A percentile compares a stretch with the other conserved stretches of the same genome.
phyloP scores from a whole-genome alignment of 2,113 vertebrate species.

The Apistogramma diplotaenia region DNA sequence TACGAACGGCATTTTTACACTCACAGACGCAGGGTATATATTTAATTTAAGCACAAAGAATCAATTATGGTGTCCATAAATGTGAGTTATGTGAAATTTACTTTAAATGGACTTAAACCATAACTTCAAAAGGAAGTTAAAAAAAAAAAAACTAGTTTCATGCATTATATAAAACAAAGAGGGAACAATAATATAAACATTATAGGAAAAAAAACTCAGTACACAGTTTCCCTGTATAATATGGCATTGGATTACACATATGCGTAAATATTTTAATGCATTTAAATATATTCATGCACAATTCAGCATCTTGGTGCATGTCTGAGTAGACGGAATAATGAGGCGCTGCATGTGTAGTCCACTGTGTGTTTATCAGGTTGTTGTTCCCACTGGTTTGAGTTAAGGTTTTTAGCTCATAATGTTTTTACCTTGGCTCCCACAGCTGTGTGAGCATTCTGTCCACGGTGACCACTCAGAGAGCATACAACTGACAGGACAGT shows the following conservation, averaged over 20 bases:
- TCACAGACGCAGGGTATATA: constrained; percentile 16
- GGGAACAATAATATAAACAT: constrained; percentile 16
- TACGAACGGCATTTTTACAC: constrained; percentile 42
- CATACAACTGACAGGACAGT: constrained; percentile 87
- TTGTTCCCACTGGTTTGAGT: background rate
- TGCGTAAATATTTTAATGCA: constrained; percentile 59
- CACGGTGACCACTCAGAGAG: constrained; percentile 92
- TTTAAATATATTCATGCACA: constrained; percentile 67
- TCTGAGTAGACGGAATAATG: constrained; percentile 44
- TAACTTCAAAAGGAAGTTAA: constrained; percentile 17
- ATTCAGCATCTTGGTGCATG: constrained; percentile 29
- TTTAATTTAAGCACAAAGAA: constrained; percentile 58
- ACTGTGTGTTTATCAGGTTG: background rate
- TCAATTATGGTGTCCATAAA: constrained; percentile 40
- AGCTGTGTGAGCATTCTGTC: constrained; percentile 88
- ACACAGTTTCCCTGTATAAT: constrained; percentile 27
- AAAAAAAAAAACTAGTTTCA: background rate
- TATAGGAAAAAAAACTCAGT: background rate
- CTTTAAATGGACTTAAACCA: constrained; percentile 26
- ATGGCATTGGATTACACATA: constrained; percentile 29
- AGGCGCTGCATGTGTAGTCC: constrained; percentile 12
- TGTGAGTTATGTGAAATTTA: constrained; percentile 18
- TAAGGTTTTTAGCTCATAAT: background rate
- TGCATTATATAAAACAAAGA: constrained; percentile 28
- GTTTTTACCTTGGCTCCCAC: constrained; percentile 85